Evolutionary conservation across 2,888 invertebrate species (phyloP).

Genomic region (Alitta virens): DNA sequence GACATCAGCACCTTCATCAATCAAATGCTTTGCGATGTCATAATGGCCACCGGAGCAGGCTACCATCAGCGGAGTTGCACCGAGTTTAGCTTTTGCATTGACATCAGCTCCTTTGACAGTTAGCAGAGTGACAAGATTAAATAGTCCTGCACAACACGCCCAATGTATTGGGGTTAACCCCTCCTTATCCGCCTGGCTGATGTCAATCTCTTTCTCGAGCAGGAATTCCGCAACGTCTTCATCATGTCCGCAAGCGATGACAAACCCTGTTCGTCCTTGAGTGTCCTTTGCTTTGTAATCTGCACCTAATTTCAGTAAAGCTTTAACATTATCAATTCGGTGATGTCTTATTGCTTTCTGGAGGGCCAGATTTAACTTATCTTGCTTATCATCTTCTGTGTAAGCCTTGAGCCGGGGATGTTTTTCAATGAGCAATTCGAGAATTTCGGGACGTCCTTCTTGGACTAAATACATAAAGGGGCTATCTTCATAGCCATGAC

Average conservation of each 20-base stretch:
- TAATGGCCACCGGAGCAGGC: constrained; percentile 29
- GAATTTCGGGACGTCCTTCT: constrained; percentile 30
- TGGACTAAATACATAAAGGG: constrained; percentile 34
- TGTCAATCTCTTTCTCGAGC: constrained; percentile 26
- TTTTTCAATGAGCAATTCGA: constrained; percentile 23
- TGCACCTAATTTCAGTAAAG: constrained; percentile 25
- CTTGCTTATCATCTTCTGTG: constrained; percentile 23
- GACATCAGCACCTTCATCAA: constrained; percentile 19
- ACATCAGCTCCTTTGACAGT: constrained; percentile 21
- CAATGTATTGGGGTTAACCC: constrained; percentile 32
- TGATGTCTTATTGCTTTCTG: constrained; percentile 28
- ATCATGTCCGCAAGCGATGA: constrained; percentile 31
- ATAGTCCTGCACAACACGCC: constrained; percentile 31
- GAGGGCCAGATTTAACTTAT: constrained; percentile 27
- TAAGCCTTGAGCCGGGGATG: constrained; percentile 28
- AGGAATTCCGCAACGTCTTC: constrained; percentile 27
- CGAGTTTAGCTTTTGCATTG: constrained; percentile 27
- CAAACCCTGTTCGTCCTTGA: constrained; percentile 27
- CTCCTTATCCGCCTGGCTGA: constrained; percentile 21
- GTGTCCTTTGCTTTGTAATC: constrained; percentile 24
- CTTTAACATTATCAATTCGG: constrained; percentile 28
- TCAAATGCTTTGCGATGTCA: constrained; percentile 21
- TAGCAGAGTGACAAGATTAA: constrained; percentile 19
- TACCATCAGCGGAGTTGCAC: constrained; percentile 35
- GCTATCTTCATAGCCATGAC: constrained; percentile 30